phyloP scores from a whole-genome alignment of 1,140 invertebrate species.

The Plodia interpunctella region DNA sequence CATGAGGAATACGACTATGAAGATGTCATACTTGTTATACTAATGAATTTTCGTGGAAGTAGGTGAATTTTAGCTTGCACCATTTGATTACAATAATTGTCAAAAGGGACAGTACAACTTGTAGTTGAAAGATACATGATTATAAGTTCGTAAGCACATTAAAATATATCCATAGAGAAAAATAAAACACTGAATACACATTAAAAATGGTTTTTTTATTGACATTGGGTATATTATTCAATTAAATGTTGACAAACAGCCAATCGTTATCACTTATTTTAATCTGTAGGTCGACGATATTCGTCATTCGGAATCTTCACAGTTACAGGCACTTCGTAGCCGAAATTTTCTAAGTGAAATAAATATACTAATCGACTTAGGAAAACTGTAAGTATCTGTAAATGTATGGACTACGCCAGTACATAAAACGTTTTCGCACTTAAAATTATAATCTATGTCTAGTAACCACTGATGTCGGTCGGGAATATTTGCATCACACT shows the following conservation, averaged over 20 bases:
- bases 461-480: constrained; percentile 20
- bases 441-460: constrained; percentile 40
- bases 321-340: constrained; percentile 42
- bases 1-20: too few species aligned
- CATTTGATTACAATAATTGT: too few species aligned
- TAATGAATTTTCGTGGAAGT: too few species aligned
- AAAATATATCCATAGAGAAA: too few species aligned
- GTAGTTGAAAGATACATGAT: too few species aligned
- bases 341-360: constrained; percentile 23
- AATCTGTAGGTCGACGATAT: constrained; percentile 21
- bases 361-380: constrained; percentile 7
- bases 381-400: constrained; percentile 8
- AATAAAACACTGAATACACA: constrained; percentile 24
- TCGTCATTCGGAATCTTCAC: constrained; percentile 21
- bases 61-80: too few species aligned
- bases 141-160: too few species aligned
- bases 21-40: too few species aligned
- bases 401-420: constrained; percentile 19
- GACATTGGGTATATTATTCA: constrained; percentile 42
- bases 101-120: too few species aligned
- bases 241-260: constrained; percentile 35
- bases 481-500: background rate
- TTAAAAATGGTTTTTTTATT: constrained; percentile 55
- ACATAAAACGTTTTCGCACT: constrained; percentile 29
- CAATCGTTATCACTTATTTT: constrained; percentile 32